A percentile compares a stretch with the other conserved stretches of the same genome.
Conservation (phyloP, 2,113 vertebrate genomes). For the Piprites chloris region DNA sequence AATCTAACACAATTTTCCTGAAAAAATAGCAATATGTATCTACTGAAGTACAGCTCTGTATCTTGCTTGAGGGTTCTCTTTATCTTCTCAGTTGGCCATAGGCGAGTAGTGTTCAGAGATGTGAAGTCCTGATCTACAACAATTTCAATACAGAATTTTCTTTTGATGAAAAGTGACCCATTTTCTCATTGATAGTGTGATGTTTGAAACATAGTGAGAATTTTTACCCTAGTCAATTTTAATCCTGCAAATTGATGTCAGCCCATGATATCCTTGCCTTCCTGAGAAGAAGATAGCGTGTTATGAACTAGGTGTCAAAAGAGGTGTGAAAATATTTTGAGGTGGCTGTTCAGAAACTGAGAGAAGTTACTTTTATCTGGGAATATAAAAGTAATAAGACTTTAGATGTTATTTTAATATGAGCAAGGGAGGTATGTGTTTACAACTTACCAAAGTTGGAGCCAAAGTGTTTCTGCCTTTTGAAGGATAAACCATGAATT, state of each 20-base stretch:
- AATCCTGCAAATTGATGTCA: neutral
- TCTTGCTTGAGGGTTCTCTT: neutral
- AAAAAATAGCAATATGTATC: neutral
- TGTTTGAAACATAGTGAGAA: neutral
- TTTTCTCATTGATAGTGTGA: neutral
- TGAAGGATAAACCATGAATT: neutral
- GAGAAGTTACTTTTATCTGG: neutral
- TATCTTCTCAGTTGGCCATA: neutral
- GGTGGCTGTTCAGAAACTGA: neutral
- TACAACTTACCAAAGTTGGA: neutral
- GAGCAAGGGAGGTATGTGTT: neutral
- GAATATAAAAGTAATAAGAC: neutral
- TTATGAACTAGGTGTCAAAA: neutral
- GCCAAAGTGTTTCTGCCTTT: neutral
- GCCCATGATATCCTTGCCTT: neutral
- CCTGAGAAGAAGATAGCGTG: neutral
- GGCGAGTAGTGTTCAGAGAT: neutral
- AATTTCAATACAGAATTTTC: neutral
- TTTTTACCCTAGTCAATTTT: neutral
- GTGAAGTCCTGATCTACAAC: neutral
- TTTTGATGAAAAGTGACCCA: neutral
- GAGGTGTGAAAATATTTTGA: conserved; percentile 18
- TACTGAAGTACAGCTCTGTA: neutral
- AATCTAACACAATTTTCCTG: neutral
- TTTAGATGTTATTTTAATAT: neutral